Conservation (phyloP, 2,797 vertebrate genomes). For the Thaleichthys pacificus region DNA sequence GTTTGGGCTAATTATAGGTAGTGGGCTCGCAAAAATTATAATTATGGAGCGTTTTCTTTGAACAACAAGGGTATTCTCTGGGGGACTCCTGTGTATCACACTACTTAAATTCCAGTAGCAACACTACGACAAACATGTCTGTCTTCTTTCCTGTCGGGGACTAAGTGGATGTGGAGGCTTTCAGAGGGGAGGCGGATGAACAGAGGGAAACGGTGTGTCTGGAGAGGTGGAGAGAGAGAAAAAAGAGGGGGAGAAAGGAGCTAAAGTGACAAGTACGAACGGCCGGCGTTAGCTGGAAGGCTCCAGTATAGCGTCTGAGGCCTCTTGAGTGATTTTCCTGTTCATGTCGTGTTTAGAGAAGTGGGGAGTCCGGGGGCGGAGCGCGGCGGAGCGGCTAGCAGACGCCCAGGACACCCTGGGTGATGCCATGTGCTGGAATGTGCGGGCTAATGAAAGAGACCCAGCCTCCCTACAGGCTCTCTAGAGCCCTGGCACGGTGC, state of each 20-base stretch:
- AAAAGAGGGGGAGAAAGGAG: no score
- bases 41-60: conserved; percentile 58
- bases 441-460: neutral
- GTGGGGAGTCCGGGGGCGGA: neutral
- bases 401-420: neutral
- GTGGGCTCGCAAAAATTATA: conserved; percentile 33
- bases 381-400: neutral
- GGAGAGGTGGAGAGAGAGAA: no score
- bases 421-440: neutral
- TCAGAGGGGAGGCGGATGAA: neutral
- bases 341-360: neutral
- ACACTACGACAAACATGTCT: conserved; percentile 30
- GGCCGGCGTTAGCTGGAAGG: no score
- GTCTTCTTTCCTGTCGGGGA: conserved; percentile 1
- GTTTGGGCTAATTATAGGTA: conserved; percentile 51
- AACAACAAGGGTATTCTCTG: conserved; percentile 46
- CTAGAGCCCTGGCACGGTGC: no score
- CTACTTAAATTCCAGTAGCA: conserved; percentile 25
- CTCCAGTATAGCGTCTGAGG: no score
- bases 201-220: no score
- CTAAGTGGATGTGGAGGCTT: neutral
- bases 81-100: conserved; percentile 34
- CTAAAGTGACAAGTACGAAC: no score
- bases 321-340: neutral
- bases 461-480: neutral